Conservation (phyloP, 2,113 vertebrate species). For the Cacatua alba region DNA sequence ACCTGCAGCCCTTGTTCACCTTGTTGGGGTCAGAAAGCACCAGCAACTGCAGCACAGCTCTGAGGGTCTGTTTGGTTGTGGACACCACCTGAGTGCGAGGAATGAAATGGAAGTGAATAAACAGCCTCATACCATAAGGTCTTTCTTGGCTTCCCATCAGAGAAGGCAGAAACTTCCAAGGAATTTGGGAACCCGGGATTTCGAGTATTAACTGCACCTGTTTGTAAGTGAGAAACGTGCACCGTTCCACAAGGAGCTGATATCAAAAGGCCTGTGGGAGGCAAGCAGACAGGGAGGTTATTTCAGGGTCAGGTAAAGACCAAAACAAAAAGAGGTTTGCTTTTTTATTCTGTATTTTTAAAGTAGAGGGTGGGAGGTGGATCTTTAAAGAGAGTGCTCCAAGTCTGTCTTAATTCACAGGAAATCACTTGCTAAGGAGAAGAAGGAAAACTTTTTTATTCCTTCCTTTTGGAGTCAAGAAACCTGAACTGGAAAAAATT, state of each 20-base stretch:
- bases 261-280: slow-evolving; percentile 68
- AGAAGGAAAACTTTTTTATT: slow-evolving; percentile 30
- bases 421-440: slow-evolving; percentile 65
- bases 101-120: slow-evolving; percentile 47
- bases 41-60: not conserved
- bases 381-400: slow-evolving; percentile 55
- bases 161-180: slow-evolving; percentile 61
- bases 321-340: slow-evolving; percentile 38
- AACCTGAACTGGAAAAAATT: not conserved
- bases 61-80: not conserved
- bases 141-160: slow-evolving; percentile 68
- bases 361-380: slow-evolving; percentile 41
- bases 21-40: not conserved
- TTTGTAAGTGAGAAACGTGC: slow-evolving; percentile 58
- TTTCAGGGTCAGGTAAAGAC: slow-evolving; percentile 66
- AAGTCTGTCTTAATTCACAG: slow-evolving; percentile 63
- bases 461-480: slow-evolving; percentile 29
- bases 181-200: slow-evolving; percentile 55
- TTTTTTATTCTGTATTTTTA: slow-evolving; percentile 26
- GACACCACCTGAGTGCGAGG: slow-evolving; percentile 2
- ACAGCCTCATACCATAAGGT: slow-evolving; percentile 51
- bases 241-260: slow-evolving; percentile 30
- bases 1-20: rapidly evolving
- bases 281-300: slow-evolving; percentile 58
- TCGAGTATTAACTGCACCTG: slow-evolving; percentile 55